Base-by-base conservation (phyloP, 2,888 invertebrate species). In the Maniola hyperantus region DNA sequence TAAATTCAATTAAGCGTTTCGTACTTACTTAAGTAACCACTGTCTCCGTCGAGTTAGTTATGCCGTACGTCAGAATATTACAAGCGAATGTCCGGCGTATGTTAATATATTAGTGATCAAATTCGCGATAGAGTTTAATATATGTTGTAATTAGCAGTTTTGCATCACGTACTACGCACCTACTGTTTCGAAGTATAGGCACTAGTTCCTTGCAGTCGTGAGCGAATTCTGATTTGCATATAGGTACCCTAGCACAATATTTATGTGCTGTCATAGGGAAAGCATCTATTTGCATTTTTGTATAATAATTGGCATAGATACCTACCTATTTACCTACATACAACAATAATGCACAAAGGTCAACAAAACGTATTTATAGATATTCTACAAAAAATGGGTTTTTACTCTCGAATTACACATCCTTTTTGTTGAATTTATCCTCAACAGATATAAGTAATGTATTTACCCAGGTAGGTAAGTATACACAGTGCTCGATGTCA, bases 1-100 rank as follows among this genome's bases (percentile, higher is more conserved):
- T 91, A 90, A 89, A 91, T 88, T 90, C 87, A 90, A 91, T 90
- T 91, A 89, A 86, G 82, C 77, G 78, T 79, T 83, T 79, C 78
- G 80, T 79, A 76, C 74, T 77, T 74, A n/a, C n/a, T n/a, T n/a
- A n/a, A n/a, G n/a, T n/a, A 77, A 76, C 71, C 73, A 73, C 72
- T 67, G 72, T 66, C 72, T 71, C 71, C 72, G 68, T 65, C 67
- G 67, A 70, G 66, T 72, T 72, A 74, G 66, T 72, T 73, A 70
- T 74, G 70, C 69, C 67, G 70, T 71, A 68, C 58, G 68, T 67
- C 65, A 66, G 60, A 68, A 70, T 68, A 72, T 70, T 65, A 68
- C 70, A 72, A 67, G 73, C 68, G 71, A 75, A 71, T 75, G 66
- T 70, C 71, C 70, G 61, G 69, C 68, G 64, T 73, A 75, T 64